Evolutionary conservation across 1,140 invertebrate genomes (phyloP).

Genomic region (Cyclargus thomasi): DNA sequence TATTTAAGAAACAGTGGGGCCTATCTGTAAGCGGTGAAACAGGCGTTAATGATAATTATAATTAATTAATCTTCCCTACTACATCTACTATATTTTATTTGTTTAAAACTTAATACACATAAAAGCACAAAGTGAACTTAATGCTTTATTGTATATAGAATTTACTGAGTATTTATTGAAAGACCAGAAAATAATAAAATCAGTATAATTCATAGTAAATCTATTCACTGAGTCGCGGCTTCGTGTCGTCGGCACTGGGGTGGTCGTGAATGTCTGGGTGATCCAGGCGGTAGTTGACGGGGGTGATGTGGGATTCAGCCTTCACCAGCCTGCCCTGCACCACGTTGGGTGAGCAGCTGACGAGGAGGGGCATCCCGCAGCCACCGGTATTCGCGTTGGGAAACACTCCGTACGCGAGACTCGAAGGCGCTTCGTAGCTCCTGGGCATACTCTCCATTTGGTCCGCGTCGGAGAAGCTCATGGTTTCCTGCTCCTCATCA

Average conservation of each 20-base stretch:
- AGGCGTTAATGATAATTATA: too few species aligned
- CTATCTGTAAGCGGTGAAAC: too few species aligned
- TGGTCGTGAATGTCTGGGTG: neutral
- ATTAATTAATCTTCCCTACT: too few species aligned
- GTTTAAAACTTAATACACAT: too few species aligned
- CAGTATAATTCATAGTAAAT: neutral
- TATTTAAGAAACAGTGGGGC: too few species aligned
- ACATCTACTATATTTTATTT: too few species aligned
- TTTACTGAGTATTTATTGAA: too few species aligned
- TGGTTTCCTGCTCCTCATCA: slow-evolving; percentile 38
- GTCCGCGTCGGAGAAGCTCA: slow-evolving; percentile 46
- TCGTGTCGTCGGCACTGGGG: neutral
- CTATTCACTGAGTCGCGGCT: neutral
- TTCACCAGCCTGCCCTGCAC: slow-evolving; percentile 41
- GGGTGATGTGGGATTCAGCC: slow-evolving; percentile 25
- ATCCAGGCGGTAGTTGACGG: neutral
- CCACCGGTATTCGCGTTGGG: slow-evolving; percentile 44
- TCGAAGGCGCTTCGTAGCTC: slow-evolving; percentile 28
- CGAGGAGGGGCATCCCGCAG: slow-evolving; percentile 50
- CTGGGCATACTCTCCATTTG: slow-evolving; percentile 36
- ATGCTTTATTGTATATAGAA: too few species aligned
- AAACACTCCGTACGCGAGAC: slow-evolving; percentile 44
- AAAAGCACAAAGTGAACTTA: too few species aligned
- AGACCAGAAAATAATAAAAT: too few species aligned
- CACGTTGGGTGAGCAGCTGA: slow-evolving; percentile 56